These are phyloP conservation scores for Zoanthus solanderi DNA, from an alignment of 92 coral and sea anemone species.

Conservation along the genomic window DNA sequence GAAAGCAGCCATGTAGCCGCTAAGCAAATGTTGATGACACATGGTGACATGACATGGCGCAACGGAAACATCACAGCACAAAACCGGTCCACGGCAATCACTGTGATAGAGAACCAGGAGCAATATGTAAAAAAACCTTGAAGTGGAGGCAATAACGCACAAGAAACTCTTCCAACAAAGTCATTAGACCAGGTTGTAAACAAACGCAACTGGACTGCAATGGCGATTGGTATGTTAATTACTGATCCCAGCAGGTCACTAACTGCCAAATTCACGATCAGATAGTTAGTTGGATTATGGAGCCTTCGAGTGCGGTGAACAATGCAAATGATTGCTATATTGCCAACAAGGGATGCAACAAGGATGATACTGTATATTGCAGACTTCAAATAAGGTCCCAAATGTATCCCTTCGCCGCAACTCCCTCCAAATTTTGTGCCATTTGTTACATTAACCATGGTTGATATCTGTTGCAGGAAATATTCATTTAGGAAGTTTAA, in stretches of 20 bases:
- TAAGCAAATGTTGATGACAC: constrained; percentile 65
- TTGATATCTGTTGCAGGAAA: background rate
- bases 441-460: background rate
- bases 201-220: constrained; percentile 53
- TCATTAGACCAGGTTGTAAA: constrained; percentile 73
- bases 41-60: constrained; percentile 65
- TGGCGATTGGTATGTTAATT: constrained; percentile 66
- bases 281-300: constrained; percentile 72
- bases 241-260: constrained; percentile 73
- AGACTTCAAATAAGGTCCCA: constrained; percentile 43
- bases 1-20: constrained; percentile 80
- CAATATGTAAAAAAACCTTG: constrained; percentile 78
- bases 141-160: constrained; percentile 61
- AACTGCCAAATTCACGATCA: constrained; percentile 77
- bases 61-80: constrained; percentile 88
- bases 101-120: constrained; percentile 83
- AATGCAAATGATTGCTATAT: constrained; percentile 66
- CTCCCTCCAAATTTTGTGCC: background rate
- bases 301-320: constrained; percentile 65
- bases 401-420: background rate
- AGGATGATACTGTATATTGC: constrained; percentile 63
- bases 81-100: constrained; percentile 90
- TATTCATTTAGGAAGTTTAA: background rate
- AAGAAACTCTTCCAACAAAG: constrained; percentile 59
- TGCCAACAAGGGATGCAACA: constrained; percentile 67